These are phyloP conservation scores for Prionace glauca DNA, from an alignment of 2,797 vertebrate species.

Conservation along the genomic window DNA sequence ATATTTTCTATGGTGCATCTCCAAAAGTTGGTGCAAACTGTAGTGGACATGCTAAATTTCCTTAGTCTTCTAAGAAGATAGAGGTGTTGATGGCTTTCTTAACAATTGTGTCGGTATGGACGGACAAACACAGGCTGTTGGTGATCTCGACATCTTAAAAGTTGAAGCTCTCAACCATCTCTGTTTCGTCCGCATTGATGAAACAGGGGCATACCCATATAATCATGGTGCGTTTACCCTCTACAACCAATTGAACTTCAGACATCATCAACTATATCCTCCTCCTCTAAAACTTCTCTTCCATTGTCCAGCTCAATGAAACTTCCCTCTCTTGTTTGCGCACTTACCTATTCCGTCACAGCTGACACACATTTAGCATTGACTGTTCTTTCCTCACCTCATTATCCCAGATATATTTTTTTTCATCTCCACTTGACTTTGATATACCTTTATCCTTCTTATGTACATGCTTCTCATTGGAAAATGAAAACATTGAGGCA, in stretches of 20 bases:
- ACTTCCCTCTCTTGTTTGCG: neutral
- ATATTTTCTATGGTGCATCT: no score
- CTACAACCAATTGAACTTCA: neutral
- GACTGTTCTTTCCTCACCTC: neutral
- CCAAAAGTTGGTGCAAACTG: no score
- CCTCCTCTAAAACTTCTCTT: neutral
- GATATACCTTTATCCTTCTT: neutral
- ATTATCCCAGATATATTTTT: no score
- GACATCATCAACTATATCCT: neutral
- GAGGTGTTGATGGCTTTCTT: no score
- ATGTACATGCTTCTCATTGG: neutral
- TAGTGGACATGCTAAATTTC: no score
- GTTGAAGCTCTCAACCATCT: no score
- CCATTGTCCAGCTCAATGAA: neutral
- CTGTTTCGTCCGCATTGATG: no score
- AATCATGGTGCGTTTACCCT: neutral
- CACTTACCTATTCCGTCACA: neutral
- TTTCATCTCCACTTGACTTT: neutral
- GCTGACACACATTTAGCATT: neutral
- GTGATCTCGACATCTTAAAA: no score
- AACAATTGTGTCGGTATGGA: no score
- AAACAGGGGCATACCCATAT: no score
- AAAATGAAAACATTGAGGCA: neutral
- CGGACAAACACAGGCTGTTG: no score
- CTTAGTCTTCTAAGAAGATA: no score